Base-by-base conservation (phyloP, 2,797 vertebrate species). In the Borostomias antarcticus region DNA sequence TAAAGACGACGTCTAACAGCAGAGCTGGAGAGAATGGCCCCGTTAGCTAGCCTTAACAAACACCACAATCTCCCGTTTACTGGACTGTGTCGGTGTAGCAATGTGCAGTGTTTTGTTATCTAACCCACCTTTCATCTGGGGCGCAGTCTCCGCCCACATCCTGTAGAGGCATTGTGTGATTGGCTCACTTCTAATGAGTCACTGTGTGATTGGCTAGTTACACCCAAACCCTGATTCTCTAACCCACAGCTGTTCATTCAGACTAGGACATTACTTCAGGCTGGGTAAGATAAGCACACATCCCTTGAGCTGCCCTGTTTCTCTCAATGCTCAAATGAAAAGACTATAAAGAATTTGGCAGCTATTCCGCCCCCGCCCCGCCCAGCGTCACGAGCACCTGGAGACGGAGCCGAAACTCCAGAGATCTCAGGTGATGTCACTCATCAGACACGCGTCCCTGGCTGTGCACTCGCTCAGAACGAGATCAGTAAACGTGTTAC, bases 371-470 rank as follows among this genome's bases (percentile, higher is more conserved):
- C 4, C n/a, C 8, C 32, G 3, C 19, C 30, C n/a, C 6, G 1
- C 15, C 7, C 19, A 32, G 17, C 9, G 13, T 15, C 53, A 4
- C 26, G 19, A n/a, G 29, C 9, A 33, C 53, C 53, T 56, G 53
- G 29, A 29, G 15, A 19, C 58, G 30, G 1, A 5, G 67, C 57
- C 58, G 30, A 2, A 5, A 69, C 57, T 64, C 25, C 66, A 74
- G 63, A 25, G n/a, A 37, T 56, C 52, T 66, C 45, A 51, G 65
- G 23, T 62, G 43, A 74, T 54, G 61, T 72, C 66, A 63, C 8
- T 43, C 21, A 52, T 40, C 28, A 51, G 33, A 58, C 21, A 35
- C 3, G 33, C 0, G 33, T 37, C 37, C 17, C n/a, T 45, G 17
- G 40, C 17, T 45, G 40, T 45, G n/a, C n/a, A 17, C 40, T 4